These are phyloP conservation scores for Dryobota labecula DNA, from an alignment of 2,888 invertebrate genomes.

Conservation along the genomic window DNA sequence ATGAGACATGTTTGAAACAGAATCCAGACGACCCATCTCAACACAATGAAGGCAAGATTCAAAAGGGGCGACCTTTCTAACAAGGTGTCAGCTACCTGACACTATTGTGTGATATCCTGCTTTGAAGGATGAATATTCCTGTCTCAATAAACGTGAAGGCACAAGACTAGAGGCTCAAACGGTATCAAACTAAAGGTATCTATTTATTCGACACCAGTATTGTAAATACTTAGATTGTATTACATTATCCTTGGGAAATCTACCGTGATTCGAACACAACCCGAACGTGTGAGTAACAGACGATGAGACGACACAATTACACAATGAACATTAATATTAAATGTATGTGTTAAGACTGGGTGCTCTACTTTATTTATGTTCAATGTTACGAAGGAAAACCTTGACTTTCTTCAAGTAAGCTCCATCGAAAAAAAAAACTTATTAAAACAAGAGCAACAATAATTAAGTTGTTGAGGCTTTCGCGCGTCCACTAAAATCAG, in stretches of 20 bases:
- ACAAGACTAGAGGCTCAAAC: slow-evolving; percentile 67
- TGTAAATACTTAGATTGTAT: slow-evolving; percentile 68
- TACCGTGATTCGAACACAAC: slow-evolving; percentile 61
- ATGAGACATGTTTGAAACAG: slow-evolving; percentile 82
- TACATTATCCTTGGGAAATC: slow-evolving; percentile 62
- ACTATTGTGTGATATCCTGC: slow-evolving; percentile 84
- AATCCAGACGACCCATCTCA: slow-evolving; percentile 82
- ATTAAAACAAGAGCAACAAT: not conserved
- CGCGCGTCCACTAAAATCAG: not conserved
- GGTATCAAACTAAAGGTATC: slow-evolving; percentile 68
- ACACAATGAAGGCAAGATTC: slow-evolving; percentile 83
- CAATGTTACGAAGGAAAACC: slow-evolving; percentile 22
- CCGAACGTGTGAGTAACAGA: slow-evolving; percentile 49
- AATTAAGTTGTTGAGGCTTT: slow-evolving; percentile 3
- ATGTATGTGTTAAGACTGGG: slow-evolving; percentile 27
- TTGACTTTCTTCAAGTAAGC: slow-evolving; percentile 23
- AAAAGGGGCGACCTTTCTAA: slow-evolving; percentile 83
- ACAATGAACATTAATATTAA: slow-evolving; percentile 47
- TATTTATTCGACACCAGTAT: slow-evolving; percentile 70
- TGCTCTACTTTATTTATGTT: slow-evolving; percentile 33
- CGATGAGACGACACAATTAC: slow-evolving; percentile 38
- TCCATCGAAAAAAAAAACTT: not conserved
- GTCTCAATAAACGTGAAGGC: slow-evolving; percentile 78
- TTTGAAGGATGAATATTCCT: slow-evolving; percentile 84
- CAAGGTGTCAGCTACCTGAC: slow-evolving; percentile 88